Evolutionary conservation across 1,140 invertebrate species (phyloP).

Genomic region (Metopolophium dirhodum): DNA sequence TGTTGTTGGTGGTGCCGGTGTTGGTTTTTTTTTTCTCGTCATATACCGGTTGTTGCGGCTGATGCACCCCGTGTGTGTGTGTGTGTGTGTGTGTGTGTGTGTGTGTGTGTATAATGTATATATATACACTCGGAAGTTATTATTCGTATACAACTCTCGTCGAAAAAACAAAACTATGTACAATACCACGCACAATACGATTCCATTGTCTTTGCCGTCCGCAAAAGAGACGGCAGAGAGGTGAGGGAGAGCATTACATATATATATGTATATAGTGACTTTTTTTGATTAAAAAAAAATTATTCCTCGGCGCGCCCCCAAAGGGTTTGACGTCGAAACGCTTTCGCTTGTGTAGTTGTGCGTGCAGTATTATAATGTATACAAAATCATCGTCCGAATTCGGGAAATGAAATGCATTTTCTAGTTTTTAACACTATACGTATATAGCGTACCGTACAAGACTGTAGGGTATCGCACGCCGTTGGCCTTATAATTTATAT

Average conservation of each 20-base stretch:
- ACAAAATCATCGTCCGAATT: background rate
- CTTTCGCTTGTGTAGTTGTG: background rate
- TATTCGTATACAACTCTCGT: slow-evolving; percentile 10
- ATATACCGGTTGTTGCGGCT: background rate
- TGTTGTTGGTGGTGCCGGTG: background rate
- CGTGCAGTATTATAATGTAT: background rate
- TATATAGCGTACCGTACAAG: background rate
- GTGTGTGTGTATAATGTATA: too few relatives aligned
- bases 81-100: background rate
- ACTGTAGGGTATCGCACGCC: background rate
- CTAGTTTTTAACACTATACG: background rate
- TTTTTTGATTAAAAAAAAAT: slow-evolving; percentile 47
- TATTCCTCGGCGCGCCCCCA: background rate
- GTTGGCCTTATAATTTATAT: background rate
- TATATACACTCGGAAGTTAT: slow-evolving; percentile 18
- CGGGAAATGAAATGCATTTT: background rate
- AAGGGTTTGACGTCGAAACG: slow-evolving; percentile 5
- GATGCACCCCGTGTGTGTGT: background rate
- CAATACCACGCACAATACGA: background rate
- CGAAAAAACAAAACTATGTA: slow-evolving; percentile 25
- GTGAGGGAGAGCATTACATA: background rate
- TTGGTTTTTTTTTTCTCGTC: background rate
- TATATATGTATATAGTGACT: background rate
- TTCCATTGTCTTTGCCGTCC: background rate
- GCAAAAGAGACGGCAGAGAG: background rate